A percentile compares a stretch with the other conserved stretches of the same genome.
These are phyloP conservation scores for Conchocele bisecta DNA, from an alignment of 2,888 invertebrate genomes.

Conservation along the genomic window DNA sequence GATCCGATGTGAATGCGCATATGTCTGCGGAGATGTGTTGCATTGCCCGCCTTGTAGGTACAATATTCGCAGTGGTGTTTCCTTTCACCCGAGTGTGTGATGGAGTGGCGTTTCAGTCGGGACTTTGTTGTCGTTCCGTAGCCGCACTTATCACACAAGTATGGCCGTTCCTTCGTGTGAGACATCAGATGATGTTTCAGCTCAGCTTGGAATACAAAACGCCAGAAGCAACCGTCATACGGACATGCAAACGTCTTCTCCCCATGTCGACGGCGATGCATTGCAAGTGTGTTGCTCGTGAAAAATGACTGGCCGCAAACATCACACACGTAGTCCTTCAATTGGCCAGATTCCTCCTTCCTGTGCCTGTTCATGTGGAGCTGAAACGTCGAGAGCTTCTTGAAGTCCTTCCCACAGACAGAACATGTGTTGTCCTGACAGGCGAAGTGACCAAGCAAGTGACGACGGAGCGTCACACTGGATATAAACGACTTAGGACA, in stretches of 20 bases:
- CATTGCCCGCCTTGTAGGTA: slow-evolving; percentile 79
- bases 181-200: slow-evolving; percentile 92
- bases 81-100: slow-evolving; percentile 80
- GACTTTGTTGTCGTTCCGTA: slow-evolving; percentile 86
- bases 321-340: slow-evolving; percentile 91
- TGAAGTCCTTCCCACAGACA: slow-evolving; percentile 73
- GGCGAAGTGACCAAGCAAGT: slow-evolving; percentile 74
- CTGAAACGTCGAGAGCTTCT: slow-evolving; percentile 63
- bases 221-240: slow-evolving; percentile 92
- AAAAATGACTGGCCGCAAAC: slow-evolving; percentile 93
- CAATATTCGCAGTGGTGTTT: slow-evolving; percentile 82
- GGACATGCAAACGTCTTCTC: slow-evolving; percentile 87
- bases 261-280: slow-evolving; percentile 89
- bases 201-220: slow-evolving; percentile 93
- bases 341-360: slow-evolving; percentile 83
- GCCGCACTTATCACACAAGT: slow-evolving; percentile 92
- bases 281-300: slow-evolving; percentile 68
- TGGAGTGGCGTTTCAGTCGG: slow-evolving; percentile 78
- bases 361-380: slow-evolving; percentile 70
- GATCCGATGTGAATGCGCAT: slow-evolving; percentile 82
- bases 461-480: slow-evolving; percentile 71
- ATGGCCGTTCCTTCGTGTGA: slow-evolving; percentile 91
- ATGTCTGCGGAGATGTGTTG: slow-evolving; percentile 80
- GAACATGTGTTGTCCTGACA: slow-evolving; percentile 72
- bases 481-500: slow-evolving; percentile 73